Evolutionary conservation across 37 sponge, comb jelly and placozoan species (phyloP).

Genomic region (Theonella swinhoei): DNA sequence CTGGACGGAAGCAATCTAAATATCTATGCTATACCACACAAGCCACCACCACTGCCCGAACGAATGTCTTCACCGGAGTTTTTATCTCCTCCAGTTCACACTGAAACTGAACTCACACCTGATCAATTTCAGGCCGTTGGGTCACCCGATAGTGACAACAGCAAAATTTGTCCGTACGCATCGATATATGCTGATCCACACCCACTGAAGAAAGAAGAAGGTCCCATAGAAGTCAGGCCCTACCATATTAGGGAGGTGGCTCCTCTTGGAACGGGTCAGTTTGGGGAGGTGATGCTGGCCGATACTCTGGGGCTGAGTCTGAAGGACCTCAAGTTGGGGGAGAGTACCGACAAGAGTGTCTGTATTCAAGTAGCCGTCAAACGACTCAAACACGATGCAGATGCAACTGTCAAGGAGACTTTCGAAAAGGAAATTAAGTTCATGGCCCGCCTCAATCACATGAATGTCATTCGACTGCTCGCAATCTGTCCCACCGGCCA

Average conservation of each 20-base stretch:
- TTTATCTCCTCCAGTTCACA: constrained; percentile 3
- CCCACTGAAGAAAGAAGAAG: constrained; percentile 47
- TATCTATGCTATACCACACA: constrained; percentile 35
- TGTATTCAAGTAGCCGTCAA: constrained; percentile 73
- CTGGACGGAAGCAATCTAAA: constrained; percentile 20
- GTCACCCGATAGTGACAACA: neutral
- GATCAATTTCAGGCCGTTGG: neutral
- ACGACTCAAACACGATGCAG: constrained; percentile 63
- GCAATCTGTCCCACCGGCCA: constrained; percentile 61
- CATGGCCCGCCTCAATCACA: constrained; percentile 76
- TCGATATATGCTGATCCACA: constrained; percentile 56
- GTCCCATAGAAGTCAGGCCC: constrained; percentile 29
- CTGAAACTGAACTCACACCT: constrained; percentile 19
- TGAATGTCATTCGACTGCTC: constrained; percentile 78
- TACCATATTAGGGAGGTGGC: constrained; percentile 32
- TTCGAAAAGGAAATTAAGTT: constrained; percentile 90
- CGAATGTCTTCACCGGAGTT: neutral
- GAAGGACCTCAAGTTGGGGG: constrained; percentile 57
- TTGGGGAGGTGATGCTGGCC: constrained; percentile 75
- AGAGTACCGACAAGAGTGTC: constrained; percentile 32
- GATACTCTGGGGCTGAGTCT: constrained; percentile 68
- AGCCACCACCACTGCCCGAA: constrained; percentile 34
- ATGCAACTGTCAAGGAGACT: constrained; percentile 42
- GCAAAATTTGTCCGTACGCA: constrained; percentile 4
- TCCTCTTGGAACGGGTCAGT: constrained; percentile 69